Base-by-base conservation (phyloP, 2,113 vertebrate genomes). In the Oryzias melastigma region DNA sequence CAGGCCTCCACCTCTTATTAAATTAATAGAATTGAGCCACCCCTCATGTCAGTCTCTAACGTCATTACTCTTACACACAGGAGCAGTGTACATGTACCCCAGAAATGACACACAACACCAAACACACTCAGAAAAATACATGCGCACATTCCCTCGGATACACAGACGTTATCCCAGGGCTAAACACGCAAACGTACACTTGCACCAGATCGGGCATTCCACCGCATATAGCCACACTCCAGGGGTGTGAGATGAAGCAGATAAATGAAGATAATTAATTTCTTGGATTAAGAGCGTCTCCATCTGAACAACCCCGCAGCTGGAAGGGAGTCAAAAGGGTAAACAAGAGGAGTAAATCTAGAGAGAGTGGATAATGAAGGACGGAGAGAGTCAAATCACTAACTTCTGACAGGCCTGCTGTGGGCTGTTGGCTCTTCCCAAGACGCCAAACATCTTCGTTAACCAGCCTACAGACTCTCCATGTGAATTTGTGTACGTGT, bases 381-480 rank as follows among this genome's bases (percentile, higher is more conserved):
- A 68, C 52, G 61, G 44, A 59, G 65, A 78, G 67, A 65, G 58
- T 68, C 81, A 78, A 60, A 51, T 69, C 7, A 55, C 48, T 75
- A 77, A 76, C 69, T 79, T 48, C 35, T 81, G 71, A 76, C 74
- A 87, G 85, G 72, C 75, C 75, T 18, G 78, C 80, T 81, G 85
- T 81, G 76, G 81, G 81, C 77, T 76, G 80, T 70, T 80, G 80
- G 75, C 75, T 79, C 80, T 80, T 72, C 71, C 61, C 74, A 66
- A 73, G 70, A 73, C 75, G 85, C 71, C 75, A 79, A 85, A 81
- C 74, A 87, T 84, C 85, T 80, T 84, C 76, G 83, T 86, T 84
- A 86, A 84, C 69, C 77, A 55, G 80, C 86, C 88, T 74, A 87
- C 86, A 83, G 80, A 80, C 66, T 81, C 83, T 73, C 71, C 71